Base-by-base conservation (phyloP, 37 sponge, comb jelly and placozoan species). In the Petrosia ficiformis region DNA sequence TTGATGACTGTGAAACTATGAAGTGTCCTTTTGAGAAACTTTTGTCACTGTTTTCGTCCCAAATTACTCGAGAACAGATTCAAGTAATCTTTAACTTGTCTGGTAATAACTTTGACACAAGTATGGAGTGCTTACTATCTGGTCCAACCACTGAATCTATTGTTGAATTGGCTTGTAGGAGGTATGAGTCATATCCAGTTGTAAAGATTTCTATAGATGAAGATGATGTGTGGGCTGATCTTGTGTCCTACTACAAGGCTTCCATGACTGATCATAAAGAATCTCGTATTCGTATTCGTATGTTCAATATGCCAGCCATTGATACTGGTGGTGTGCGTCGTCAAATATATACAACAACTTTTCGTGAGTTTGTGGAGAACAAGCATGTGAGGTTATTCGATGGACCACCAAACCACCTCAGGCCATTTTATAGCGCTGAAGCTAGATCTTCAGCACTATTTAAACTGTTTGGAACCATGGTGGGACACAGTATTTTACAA, bases 251-350 rank as follows among this genome's bases (percentile, higher is more conserved):
- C 16, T 78, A 78, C 79, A 78, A 78, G 57, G 6, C 3, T 2
- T 39, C 48, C n/a, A 8, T 2, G 8, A 4, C 31, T 6, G 10
- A 67, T 2, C 26, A 54, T 26, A 2, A 26, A 2, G 29, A 4
- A 2, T 56, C 3, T 5, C 8, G 54, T 19, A 39, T 68, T 4
- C 1, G 26, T 28, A 39, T 68, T 4, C 1, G 26, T 28, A 4
- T 65, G 1, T 26, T n/a, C 4, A 38, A 64, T 25, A 30, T 22
- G 24, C 77, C 77, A n/a, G 77, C 77, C 14, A 63, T 77, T n/a
- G 77, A 77, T 65, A 63, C 66, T 4, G 77, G 66, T n/a, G 77
- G 77, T 65, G 66, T 77, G 11, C 43, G 77, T 11, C 42, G 77
- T 14, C 77, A 77, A 39, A 65, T 77, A 3, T 77, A 68, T 38